A percentile compares a stretch with the other conserved stretches of the same genome.
phyloP scores from a whole-genome alignment of 2,797 vertebrate species.

The Brachymystax lenok region DNA sequence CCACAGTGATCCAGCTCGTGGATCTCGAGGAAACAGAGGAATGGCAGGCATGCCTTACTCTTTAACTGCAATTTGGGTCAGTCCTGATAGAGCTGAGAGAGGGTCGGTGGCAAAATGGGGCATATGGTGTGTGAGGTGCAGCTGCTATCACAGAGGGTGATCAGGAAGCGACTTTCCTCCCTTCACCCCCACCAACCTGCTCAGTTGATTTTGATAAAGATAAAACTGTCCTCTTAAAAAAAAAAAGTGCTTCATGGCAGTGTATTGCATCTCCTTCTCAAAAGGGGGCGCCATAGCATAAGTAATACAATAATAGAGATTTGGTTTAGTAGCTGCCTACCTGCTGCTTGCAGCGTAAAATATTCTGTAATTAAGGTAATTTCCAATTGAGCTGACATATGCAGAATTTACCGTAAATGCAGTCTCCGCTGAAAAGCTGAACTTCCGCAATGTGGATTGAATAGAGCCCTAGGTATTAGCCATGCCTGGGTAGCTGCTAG shows the following conservation, averaged over 20 bases:
- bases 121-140: conserved; percentile 44
- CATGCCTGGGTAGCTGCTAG: conserved; percentile 2
- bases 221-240: background rate
- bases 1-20: conserved; percentile 10
- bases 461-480: background rate
- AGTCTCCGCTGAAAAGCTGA: too few relatives aligned
- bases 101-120: conserved; percentile 33
- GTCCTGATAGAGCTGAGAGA: conserved; percentile 4
- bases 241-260: background rate
- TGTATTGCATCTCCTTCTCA: conserved; percentile 12
- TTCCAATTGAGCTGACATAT: too few relatives aligned
- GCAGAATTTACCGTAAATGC: too few relatives aligned
- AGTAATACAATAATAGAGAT: background rate
- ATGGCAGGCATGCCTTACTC: background rate
- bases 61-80: conserved; percentile 12
- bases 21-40: conserved; percentile 14
- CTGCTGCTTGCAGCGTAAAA: background rate
- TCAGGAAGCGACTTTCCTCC: conserved; percentile 15
- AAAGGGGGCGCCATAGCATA: conserved; percentile 12
- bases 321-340: background rate
- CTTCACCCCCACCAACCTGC: conserved; percentile 9
- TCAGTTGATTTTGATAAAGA: conserved; percentile 8
- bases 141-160: conserved; percentile 36
- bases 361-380: too few relatives aligned
- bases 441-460: too few relatives aligned